These are phyloP conservation scores for Myotis daubentonii DNA, from an alignment of 2,797 vertebrate species.

Conservation along the genomic window DNA sequence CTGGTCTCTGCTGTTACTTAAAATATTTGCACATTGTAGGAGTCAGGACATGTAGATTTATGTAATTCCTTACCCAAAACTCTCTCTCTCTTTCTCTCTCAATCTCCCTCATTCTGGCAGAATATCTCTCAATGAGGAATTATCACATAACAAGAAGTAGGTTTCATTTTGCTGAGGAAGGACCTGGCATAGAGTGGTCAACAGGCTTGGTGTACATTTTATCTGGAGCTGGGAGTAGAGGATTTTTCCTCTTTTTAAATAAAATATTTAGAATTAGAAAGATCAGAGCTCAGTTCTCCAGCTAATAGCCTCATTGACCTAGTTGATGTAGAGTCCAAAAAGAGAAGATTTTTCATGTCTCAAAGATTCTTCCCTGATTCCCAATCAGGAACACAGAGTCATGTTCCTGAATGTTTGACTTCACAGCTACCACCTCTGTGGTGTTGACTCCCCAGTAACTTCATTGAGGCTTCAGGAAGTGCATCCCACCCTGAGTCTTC, in stretches of 20 bases:
- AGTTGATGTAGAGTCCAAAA: not conserved
- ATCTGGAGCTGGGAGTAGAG: not conserved
- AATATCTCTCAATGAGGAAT: not conserved
- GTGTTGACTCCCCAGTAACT: not conserved
- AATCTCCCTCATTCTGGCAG: not conserved
- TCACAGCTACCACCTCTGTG: not conserved
- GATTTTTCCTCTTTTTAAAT: not conserved
- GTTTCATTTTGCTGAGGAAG: not conserved
- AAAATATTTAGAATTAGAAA: slow-evolving; percentile 31
- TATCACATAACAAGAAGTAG: not conserved
- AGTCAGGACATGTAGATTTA: not conserved
- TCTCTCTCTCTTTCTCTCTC: not conserved
- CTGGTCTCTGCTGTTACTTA: not conserved
- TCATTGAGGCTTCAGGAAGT: not conserved
- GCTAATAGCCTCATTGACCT: not conserved
- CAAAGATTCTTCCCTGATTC: not conserved
- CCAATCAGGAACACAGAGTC: not conserved
- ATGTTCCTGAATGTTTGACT: not conserved
- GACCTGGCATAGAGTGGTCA: not conserved
- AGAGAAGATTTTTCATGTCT: not conserved
- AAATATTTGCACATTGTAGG: not conserved
- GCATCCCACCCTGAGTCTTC: not conserved
- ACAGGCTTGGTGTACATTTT: not conserved
- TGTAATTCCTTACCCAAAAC: not conserved
- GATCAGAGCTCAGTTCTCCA: not conserved